Conservation (phyloP, 2,113 vertebrate species). For the Siniperca chuatsi region DNA sequence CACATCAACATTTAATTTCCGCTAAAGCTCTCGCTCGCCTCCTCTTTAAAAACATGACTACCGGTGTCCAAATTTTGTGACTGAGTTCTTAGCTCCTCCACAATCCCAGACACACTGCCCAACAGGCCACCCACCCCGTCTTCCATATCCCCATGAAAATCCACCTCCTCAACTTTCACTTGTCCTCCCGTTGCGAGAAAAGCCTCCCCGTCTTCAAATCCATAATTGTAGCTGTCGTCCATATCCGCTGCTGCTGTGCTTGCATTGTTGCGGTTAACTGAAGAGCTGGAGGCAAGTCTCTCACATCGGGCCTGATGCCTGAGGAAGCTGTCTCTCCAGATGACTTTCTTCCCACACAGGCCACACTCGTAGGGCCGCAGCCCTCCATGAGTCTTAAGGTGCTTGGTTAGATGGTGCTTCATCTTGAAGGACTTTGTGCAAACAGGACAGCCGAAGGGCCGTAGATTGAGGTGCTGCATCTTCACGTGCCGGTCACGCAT, state of each 20-base stretch:
- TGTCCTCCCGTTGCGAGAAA: conserved; percentile 70
- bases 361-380: conserved; percentile 84
- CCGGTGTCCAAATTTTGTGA: conserved; percentile 31
- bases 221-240: conserved; percentile 62
- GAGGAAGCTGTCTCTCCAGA: conserved; percentile 88
- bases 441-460: conserved; percentile 86
- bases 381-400: conserved; percentile 87
- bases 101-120: conserved; percentile 68
- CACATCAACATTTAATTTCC: conserved; percentile 1
- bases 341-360: conserved; percentile 86
- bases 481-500: conserved; percentile 88
- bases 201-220: conserved; percentile 68
- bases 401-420: conserved; percentile 88
- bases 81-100: conserved; percentile 60
- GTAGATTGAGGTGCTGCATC: conserved; percentile 88
- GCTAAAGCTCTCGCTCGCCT: conserved; percentile 71
- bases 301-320: conserved; percentile 84
- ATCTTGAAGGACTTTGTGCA: conserved; percentile 88
- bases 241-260: conserved; percentile 7
- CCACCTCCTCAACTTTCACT: conserved; percentile 83
- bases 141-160: conserved; percentile 75
- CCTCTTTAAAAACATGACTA: conserved; percentile 76
- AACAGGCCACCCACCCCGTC: conserved; percentile 68
- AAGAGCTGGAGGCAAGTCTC: conserved; percentile 70
- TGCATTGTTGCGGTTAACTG: not conserved